Evolutionary conservation across 2,888 invertebrate genomes (phyloP), one percentile per base, ranked within the genome.

Genomic region (Meiosimyza decipiens): DNA sequence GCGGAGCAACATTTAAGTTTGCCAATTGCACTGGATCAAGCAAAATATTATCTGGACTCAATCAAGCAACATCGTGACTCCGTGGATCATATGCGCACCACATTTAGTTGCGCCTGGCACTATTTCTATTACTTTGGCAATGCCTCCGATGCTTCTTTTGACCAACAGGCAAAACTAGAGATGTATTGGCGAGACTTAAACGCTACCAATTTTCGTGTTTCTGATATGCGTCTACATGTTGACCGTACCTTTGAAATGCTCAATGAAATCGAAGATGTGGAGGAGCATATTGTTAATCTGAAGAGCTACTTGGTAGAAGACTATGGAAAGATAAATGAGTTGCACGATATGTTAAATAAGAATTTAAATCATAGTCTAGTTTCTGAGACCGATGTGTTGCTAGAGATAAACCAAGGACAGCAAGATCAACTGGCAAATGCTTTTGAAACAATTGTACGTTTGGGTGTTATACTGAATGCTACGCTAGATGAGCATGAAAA

Each of bases 1-100:
- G 88, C 88, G 22, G 87, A 88, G 49, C 88, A 89, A 60, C 89
- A 90, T 74, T 80, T 91, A n/a, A 89, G 89, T 74, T 81, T 90
- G 3, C 88, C 89, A 49, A 88, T 88, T 15, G 89, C 89, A 0
- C 77, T 91, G 6, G 87, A 88, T 65, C 88, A 89, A 78, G 90
- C 89, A 0, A 85, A 83, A 13, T 85, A 83, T 75, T 86, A 89
- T 71, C 83, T 90, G 33, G 86, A 88, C 33, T 83, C 89, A 47
- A 88, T 91, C 60, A 86, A 88, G 60, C 82, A 81, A 47, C 85
- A 86, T 68, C 80, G 84, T 12, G 77, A 81, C 13, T 75, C 82
- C 2, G 82, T 86, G 3, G 81, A 86, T 71, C 79, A 83, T 70
- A 83, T 83, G 66, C 80, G 86, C n/a, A 78, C 78, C 28, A 76